phyloP scores from a whole-genome alignment of 2,888 invertebrate species.

The Priapulus caudatus region DNA sequence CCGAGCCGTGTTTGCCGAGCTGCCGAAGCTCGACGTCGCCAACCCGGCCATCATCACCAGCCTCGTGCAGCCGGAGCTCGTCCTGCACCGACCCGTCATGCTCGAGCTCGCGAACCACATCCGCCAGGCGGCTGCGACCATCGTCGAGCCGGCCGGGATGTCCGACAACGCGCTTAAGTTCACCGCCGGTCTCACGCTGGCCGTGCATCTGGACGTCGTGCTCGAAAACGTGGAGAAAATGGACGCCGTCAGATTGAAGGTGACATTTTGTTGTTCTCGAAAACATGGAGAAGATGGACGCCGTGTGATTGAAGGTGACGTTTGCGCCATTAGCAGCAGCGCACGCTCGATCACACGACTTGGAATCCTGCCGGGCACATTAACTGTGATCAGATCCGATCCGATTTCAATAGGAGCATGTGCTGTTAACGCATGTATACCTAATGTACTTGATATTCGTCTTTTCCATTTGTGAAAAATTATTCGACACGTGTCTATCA shows the following conservation, averaged over 20 bases:
- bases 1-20: constrained; percentile 59
- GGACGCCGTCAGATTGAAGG: constrained; percentile 61
- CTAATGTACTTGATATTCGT: too few species aligned
- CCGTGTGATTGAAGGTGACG: too few species aligned
- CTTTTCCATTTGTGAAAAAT: too few species aligned
- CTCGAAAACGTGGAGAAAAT: constrained; percentile 64
- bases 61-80: constrained; percentile 27
- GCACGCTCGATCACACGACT: too few species aligned
- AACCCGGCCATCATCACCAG: constrained; percentile 26
- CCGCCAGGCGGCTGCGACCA: constrained; percentile 41
- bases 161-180: constrained; percentile 73
- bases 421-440: too few species aligned
- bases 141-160: constrained; percentile 70
- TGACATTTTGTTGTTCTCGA: constrained; percentile 39
- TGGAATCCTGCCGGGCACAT: too few species aligned
- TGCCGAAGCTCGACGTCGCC: constrained; percentile 26
- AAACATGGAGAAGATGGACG: too few species aligned
- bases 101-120: constrained; percentile 25
- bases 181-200: constrained; percentile 78
- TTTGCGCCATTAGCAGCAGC: too few species aligned
- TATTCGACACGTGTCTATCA: too few species aligned
- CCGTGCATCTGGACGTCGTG: constrained; percentile 74
- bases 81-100: constrained; percentile 22
- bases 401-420: too few species aligned
- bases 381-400: too few species aligned